Conservation (phyloP, 2,888 invertebrate species). For the Cancer borealis region DNA sequence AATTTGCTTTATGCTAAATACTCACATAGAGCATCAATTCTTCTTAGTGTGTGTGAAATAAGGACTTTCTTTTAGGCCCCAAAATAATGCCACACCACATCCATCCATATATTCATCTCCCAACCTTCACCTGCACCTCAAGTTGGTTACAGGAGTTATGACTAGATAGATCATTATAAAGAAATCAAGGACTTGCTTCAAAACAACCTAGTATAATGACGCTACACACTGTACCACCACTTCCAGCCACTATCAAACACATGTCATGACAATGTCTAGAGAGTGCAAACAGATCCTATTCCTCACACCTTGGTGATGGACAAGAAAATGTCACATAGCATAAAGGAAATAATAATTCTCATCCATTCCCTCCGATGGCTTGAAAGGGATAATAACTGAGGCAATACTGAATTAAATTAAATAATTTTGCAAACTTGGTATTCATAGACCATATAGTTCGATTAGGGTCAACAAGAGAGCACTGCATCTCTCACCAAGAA, state of each 20-base stretch:
- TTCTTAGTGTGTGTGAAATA: neutral
- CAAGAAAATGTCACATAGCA: neutral
- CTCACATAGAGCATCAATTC: neutral
- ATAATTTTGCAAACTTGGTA: no score
- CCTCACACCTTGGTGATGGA: neutral
- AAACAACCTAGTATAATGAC: neutral
- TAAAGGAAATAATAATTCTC: neutral
- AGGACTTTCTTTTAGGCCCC: neutral
- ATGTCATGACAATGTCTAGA: neutral
- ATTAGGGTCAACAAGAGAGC: no score
- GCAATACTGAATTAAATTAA: no score
- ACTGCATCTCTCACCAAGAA: no score
- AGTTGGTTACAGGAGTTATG: neutral
- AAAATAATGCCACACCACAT: neutral
- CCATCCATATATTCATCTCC: neutral
- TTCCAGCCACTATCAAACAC: neutral
- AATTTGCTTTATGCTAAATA: neutral
- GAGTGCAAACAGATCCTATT: neutral
- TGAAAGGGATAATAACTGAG: no score
- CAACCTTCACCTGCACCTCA: neutral
- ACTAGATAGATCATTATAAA: neutral
- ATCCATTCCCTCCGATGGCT: no score
- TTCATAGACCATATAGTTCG: no score
- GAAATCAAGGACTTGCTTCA: neutral
- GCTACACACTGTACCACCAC: neutral